Evolutionary conservation across 2,888 invertebrate species (phyloP), one percentile per base, ranked within the genome.

Genomic region (Macrosoma leucophasiata): DNA sequence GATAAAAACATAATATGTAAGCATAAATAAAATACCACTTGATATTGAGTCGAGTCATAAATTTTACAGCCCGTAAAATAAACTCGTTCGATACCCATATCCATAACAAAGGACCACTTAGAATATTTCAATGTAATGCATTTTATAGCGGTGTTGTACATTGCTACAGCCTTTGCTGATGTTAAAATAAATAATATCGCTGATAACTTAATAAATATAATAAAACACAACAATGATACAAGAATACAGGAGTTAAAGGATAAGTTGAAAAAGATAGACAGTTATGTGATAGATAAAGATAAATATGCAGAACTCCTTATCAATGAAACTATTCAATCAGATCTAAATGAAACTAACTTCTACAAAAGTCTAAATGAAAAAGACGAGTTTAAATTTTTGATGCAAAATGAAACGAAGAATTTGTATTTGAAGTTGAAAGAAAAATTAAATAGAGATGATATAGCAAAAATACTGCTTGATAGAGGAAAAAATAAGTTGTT

Each of bases 371-470:
- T 81, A 4, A 56, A 55, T 14, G 66, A 76, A 39, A 56, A 63
- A 11, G 78, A 82, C 20, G 47, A 64, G 15, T 71, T 67, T 18
- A 48, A 48, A 29, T 55, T 60, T 26, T 27, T 73, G 4, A 34
- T 45, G 0, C 43, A 51, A 2, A 55, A 63, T 13, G 60, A 64
- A 30, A 46, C 62, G 0, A 72, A 69, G 35, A 75, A 52, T 42
- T 44, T 82, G 22, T 81, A 74, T 45, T 39, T 78, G 2, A 69
- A 69, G 38, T 41, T 82, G 4, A 82, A 82, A 46, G 64, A 75
- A 29, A 76, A 62, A 33, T 65, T 82, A 62, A 82, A 69, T 21
- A 62, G 81, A 46, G 76, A 81, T 46, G 81, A 82, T 32, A 53
- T 81, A 3, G 17, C 75, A 6, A 52, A 55, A 14, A 62, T 78